A percentile compares a stretch with the other conserved stretches of the same genome.
These are phyloP conservation scores for Rousettus madagascariensis DNA, from an alignment of 2,797 vertebrate genomes.

Conservation along the genomic window DNA sequence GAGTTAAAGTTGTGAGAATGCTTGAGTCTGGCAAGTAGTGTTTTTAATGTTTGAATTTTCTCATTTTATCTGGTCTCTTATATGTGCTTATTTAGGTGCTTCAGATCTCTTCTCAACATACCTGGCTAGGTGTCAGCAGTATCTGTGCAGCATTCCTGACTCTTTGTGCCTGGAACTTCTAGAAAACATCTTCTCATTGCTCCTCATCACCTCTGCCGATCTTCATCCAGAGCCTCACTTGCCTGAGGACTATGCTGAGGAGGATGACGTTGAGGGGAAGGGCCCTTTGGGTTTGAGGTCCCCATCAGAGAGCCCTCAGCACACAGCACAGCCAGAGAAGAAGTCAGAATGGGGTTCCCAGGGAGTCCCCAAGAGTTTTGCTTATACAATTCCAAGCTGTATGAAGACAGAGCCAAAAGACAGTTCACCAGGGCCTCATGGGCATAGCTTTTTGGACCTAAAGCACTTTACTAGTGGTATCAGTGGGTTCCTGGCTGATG, in stretches of 20 bases:
- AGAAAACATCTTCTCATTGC: slow-evolving; percentile 98
- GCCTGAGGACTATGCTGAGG: slow-evolving; percentile 79
- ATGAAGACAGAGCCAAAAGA: slow-evolving; percentile 37
- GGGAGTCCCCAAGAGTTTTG: not conserved
- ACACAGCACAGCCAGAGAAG: slow-evolving; percentile 54
- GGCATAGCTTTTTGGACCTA: slow-evolving; percentile 85
- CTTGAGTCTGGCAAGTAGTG: not conserved
- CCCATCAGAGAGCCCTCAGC: slow-evolving; percentile 77
- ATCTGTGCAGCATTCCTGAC: slow-evolving; percentile 89
- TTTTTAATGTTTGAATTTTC: not conserved
- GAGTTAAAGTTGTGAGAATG: not conserved
- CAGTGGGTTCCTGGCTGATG: slow-evolving; percentile 92
- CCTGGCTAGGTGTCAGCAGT: slow-evolving; percentile 92
- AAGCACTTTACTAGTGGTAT: slow-evolving; percentile 87
- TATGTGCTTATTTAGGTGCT: slow-evolving; percentile 82
- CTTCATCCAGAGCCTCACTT: slow-evolving; percentile 83
- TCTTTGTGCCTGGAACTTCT: slow-evolving; percentile 94
- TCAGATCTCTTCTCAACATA: slow-evolving; percentile 89
- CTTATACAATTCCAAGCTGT: not conserved
- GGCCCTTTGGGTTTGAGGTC: slow-evolving; percentile 48
- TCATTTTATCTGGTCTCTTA: slow-evolving; percentile 8
- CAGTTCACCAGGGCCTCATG: slow-evolving; percentile 53
- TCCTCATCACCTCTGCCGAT: slow-evolving; percentile 92
- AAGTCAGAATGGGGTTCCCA: slow-evolving; percentile 61
- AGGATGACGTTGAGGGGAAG: slow-evolving; percentile 75